Conservation (phyloP, 2,888 invertebrate genomes). For the Ferrisia virgata region DNA sequence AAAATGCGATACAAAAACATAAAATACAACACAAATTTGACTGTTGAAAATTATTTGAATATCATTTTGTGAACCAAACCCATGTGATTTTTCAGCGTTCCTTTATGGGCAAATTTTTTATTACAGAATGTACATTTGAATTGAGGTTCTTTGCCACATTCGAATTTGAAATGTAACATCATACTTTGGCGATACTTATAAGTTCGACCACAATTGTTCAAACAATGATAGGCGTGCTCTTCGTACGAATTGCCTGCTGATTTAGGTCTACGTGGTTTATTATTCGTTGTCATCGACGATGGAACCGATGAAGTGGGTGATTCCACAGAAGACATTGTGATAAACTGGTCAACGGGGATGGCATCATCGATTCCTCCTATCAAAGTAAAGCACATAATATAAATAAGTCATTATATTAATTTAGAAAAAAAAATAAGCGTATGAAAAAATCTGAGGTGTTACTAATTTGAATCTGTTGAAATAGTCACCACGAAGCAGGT, state of each 20-base stretch:
- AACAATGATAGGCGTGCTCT: neutral
- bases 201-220: slow-evolving; percentile 42
- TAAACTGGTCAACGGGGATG: neutral
- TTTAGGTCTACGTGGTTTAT: neutral
- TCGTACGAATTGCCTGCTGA: neutral
- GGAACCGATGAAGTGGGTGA: neutral
- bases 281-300: neutral
- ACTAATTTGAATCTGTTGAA: too few relatives aligned
- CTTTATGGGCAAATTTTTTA: slow-evolving; percentile 44
- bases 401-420: neutral
- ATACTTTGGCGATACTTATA: slow-evolving; percentile 47
- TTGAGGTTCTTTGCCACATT: slow-evolving; percentile 46
- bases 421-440: neutral
- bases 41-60: neutral
- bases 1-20: neutral
- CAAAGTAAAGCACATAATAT: too few relatives aligned
- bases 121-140: slow-evolving; percentile 42
- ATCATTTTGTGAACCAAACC: slow-evolving; percentile 39
- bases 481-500: too few relatives aligned
- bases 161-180: slow-evolving; percentile 46
- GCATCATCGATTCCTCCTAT: neutral
- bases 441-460: too few relatives aligned
- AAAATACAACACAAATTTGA: too few relatives aligned
- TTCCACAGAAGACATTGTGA: neutral
- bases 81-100: slow-evolving; percentile 46